A percentile compares a stretch with the other conserved stretches of the same genome.
Conservation (phyloP, 2,888 invertebrate species). For the Eledona agricola region DNA sequence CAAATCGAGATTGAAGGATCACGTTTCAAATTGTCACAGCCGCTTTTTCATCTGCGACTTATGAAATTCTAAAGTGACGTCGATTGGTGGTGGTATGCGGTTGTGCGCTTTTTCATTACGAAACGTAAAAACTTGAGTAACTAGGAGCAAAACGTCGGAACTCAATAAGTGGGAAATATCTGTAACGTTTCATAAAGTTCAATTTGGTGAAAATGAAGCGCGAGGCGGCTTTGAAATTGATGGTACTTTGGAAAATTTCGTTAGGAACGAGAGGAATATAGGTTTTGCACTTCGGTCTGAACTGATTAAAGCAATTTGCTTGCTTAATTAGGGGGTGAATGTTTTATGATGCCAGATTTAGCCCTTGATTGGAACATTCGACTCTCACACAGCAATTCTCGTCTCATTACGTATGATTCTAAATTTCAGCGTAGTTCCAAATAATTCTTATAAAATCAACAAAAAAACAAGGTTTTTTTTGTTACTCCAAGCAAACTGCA, state of each 20-base stretch:
- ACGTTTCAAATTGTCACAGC: conserved; percentile 33
- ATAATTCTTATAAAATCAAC: too few species aligned
- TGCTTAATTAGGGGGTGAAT: conserved; percentile 49
- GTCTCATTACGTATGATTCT: conserved; percentile 7
- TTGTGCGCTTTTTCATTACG: not conserved
- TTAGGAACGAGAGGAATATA: conserved; percentile 29
- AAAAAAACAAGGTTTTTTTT: too few species aligned
- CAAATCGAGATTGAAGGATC: conserved; percentile 48
- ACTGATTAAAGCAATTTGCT: conserved; percentile 51
- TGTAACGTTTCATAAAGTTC: conserved; percentile 38
- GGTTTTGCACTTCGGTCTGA: conserved; percentile 35
- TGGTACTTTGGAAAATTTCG: conserved; percentile 34
- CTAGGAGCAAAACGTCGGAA: conserved; percentile 4
- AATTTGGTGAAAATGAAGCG: conserved; percentile 39
- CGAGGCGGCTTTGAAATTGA: conserved; percentile 37
- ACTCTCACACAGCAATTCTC: conserved; percentile 9
- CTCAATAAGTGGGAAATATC: conserved; percentile 33
- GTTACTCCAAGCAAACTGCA: too few species aligned
- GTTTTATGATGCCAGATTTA: conserved; percentile 45
- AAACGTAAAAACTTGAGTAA: conserved; percentile 1
- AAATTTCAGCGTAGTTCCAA: too few species aligned
- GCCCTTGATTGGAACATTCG: conserved; percentile 35
- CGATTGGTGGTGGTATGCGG: not conserved
- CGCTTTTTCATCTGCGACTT: conserved; percentile 20
- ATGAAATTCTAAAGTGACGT: too few species aligned